Evolutionary conservation across 2,113 vertebrate genomes (phyloP), one percentile per base, ranked within the genome.

Genomic region (Serinus canaria): DNA sequence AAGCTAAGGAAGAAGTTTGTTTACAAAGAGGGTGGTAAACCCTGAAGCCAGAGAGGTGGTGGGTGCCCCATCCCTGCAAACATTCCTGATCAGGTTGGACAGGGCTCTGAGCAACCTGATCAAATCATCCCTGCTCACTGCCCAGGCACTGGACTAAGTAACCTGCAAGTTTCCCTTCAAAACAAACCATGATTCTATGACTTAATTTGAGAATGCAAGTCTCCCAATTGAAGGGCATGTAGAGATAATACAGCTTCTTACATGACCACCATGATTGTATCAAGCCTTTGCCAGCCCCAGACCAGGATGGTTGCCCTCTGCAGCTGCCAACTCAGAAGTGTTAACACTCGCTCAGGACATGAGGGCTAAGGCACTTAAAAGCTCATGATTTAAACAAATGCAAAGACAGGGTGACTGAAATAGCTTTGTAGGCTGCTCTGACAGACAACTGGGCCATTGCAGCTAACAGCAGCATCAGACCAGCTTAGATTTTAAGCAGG

Each of bases 401-500:
- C 55, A 90, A 93, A 70, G 63, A 5, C 14, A 30, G 19, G 25
- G 44, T 35, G 76, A 89, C 83, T 44, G 52, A 93, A 94, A 93
- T 91, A 94, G 83, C 85, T 92, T 83, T 43, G 20, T 39, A 78
- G 85, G 67, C 85, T 90, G 90, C 66, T 76, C 73, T 86, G 44
- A 37, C 22, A 88, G 94, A 46, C 89, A 94, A 78, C 39, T 64
- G 47, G 58, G 83, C 73, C 63, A 87, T 2, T 68, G 37, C 49
- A 52, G 64, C 59, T 90, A 70, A 80, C 87, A 33, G 27, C 62
- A 77, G 93, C 69, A 85, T 70, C 93, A 96, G 82, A 96, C 53
- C 90, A 93, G 86, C 86, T 96, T 96, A 94, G 79, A 88, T 91
- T 74, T 81, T 95, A 94, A 95, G 73, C 81, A 90, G 55, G 44